phyloP scores from a whole-genome alignment of 1,140 invertebrate species.

The Callitettix versicolor region DNA sequence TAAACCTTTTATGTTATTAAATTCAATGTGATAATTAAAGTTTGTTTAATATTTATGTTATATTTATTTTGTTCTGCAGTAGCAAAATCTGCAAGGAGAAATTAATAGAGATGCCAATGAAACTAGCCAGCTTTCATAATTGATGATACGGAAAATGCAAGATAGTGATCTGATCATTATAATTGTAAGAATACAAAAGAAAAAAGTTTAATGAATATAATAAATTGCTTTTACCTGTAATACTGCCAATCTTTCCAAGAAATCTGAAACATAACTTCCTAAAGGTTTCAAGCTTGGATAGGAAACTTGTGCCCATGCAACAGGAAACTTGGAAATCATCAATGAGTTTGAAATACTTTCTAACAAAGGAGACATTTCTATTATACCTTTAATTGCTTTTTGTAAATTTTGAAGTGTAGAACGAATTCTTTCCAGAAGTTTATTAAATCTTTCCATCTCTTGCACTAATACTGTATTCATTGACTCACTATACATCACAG shows the following conservation, averaged over 20 bases:
- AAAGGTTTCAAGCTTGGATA: constrained; percentile 88
- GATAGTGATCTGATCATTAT: too few relatives aligned
- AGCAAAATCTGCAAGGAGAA: too few relatives aligned
- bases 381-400: constrained; percentile 74
- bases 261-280: constrained; percentile 74
- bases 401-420: constrained; percentile 56
- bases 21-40: too few relatives aligned
- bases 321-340: constrained; percentile 63
- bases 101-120: too few relatives aligned
- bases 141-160: too few relatives aligned
- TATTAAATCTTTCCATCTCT: constrained; percentile 85
- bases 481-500: constrained; percentile 75
- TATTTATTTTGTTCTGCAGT: too few relatives aligned
- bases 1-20: too few relatives aligned
- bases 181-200: too few relatives aligned
- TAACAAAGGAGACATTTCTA: constrained; percentile 75
- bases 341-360: constrained; percentile 60
- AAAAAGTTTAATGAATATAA: too few relatives aligned
- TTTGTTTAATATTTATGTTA: too few relatives aligned
- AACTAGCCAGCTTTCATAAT: too few relatives aligned
- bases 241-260: constrained; percentile 66
- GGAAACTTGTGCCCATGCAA: constrained; percentile 66
- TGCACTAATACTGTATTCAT: constrained; percentile 91
- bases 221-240: constrained; percentile 44
- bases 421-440: constrained; percentile 51